A percentile compares a stretch with the other conserved stretches of the same genome.
These are phyloP conservation scores for Actinia equina DNA, from an alignment of 64 coral and sea anemone genomes.

Conservation along the genomic window DNA sequence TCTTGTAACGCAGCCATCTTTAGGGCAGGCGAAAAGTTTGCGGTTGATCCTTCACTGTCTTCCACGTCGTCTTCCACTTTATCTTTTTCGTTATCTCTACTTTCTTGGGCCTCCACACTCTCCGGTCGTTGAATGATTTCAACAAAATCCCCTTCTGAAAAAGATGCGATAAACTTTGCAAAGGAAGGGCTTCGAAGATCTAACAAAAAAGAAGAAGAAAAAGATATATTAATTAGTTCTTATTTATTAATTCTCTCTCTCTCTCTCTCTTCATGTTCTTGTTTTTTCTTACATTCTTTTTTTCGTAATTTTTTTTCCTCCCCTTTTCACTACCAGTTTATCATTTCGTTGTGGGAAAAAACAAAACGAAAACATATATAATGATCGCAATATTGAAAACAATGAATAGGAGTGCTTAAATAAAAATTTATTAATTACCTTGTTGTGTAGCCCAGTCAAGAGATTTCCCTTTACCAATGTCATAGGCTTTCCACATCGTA, in stretches of 20 bases:
- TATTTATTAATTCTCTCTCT: not conserved
- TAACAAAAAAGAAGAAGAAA: not conserved
- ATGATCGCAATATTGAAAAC: too few relatives aligned
- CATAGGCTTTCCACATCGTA: slow-evolving; percentile 27
- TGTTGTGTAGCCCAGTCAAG: not conserved
- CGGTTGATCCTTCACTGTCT: not conserved
- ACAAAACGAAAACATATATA: too few relatives aligned
- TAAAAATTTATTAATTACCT: not conserved
- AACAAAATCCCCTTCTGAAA: not conserved
- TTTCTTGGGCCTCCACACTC: not conserved
- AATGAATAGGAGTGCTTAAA: too few relatives aligned
- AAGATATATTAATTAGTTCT: not conserved
- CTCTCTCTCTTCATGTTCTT: too few relatives aligned
- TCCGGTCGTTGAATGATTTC: not conserved
- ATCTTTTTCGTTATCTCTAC: too few relatives aligned
- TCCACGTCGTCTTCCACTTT: not conserved
- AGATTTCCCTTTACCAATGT: slow-evolving; percentile 14
- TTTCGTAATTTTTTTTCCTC: too few relatives aligned
- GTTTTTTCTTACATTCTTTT: too few relatives aligned
- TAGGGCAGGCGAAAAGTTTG: slow-evolving; percentile 23
- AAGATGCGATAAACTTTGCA: not conserved
- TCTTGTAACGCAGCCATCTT: slow-evolving; percentile 18
- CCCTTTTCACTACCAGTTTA: too few relatives aligned
- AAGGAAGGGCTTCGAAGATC: not conserved
- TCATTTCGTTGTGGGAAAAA: too few relatives aligned